Base-by-base conservation (phyloP, 2,797 vertebrate species). In the Channa striata region DNA sequence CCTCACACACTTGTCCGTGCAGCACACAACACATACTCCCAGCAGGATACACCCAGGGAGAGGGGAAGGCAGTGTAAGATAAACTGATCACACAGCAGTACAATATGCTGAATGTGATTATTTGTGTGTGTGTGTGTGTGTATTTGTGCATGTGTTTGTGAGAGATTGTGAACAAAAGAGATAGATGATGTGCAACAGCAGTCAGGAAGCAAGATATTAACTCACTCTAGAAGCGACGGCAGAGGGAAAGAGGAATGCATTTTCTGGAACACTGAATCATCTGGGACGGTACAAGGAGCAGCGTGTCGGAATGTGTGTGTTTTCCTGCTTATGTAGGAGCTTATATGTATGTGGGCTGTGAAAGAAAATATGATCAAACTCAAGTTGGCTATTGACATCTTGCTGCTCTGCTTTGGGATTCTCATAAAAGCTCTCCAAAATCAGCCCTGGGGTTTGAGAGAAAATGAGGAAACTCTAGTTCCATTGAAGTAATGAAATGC, bases 81-180 rank as follows among this genome's bases (percentile, higher is more conserved):
- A 89, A 90, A 86, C 79, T 87, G 84, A 91, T 91, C 82, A 80
- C 36, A 49, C 67, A 80, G 72, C 81, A 78, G 77, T 69, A 74
- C 78, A 86, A 86, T 85, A 82, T 78, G 80, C 72, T 77, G 63
- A 75, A 83, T 81, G 81, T 80, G 80, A 84, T 83, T 88, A 54
- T 69, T 66, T 70, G 72, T 61, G 53, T 61, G 60, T 56, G 30
- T 25, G 48, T 59, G 36, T 9, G 44, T 48, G 49, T 64, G 53
- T 72, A n/a, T 68, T 53, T 68, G 65, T 60, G 48, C 72, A 63
- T 60, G 63, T 82, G 53, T 75, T 54, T 74, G 68, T 53, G 68
- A 36, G 73, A 44, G 78, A 77, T 52, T 43, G 60, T 16, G 36
- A 72, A 66, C 0, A 4, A 57, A 54, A 60, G 23, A 72, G 59